phyloP scores from a whole-genome alignment of 1,140 invertebrate genomes.

The Aphidius ervi region DNA sequence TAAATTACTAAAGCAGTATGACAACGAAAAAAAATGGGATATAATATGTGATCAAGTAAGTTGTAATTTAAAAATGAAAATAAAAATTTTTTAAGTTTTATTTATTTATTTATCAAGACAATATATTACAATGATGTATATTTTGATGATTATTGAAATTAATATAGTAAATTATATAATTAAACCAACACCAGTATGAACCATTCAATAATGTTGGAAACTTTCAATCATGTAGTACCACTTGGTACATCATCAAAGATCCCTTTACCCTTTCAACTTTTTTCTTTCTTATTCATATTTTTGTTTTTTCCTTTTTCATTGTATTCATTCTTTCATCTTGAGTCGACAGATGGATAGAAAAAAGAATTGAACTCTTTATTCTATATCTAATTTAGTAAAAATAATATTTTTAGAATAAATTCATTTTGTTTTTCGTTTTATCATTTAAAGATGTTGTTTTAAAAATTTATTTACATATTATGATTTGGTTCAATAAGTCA shows the following conservation, averaged over 20 bases:
- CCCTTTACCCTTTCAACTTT: neutral
- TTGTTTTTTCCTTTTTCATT: neutral
- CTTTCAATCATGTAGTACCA: neutral
- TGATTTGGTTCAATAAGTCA: neutral
- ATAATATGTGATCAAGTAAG: constrained; percentile 97
- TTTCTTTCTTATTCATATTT: too few relatives aligned
- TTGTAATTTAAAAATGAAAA: constrained; percentile 3
- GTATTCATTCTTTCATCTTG: neutral
- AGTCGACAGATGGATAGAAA: neutral
- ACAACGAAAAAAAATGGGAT: constrained; percentile 99
- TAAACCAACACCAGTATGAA: neutral
- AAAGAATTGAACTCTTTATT: too few relatives aligned
- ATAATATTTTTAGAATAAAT: too few relatives aligned
- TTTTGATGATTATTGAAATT: too few relatives aligned
- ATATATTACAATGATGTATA: too few relatives aligned
- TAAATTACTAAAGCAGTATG: constrained; percentile 93
- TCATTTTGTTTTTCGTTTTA: too few relatives aligned
- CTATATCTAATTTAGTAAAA: neutral
- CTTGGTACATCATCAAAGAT: too few relatives aligned
- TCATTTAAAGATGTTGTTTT: too few relatives aligned
- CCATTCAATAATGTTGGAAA: neutral
- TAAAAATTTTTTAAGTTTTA: too few relatives aligned
- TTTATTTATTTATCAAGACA: too few relatives aligned
- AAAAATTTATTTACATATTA: neutral
- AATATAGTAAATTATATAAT: neutral